These are phyloP conservation scores for Fistularia tabacaria DNA, from an alignment of 2,797 vertebrate species.

Conservation along the genomic window DNA sequence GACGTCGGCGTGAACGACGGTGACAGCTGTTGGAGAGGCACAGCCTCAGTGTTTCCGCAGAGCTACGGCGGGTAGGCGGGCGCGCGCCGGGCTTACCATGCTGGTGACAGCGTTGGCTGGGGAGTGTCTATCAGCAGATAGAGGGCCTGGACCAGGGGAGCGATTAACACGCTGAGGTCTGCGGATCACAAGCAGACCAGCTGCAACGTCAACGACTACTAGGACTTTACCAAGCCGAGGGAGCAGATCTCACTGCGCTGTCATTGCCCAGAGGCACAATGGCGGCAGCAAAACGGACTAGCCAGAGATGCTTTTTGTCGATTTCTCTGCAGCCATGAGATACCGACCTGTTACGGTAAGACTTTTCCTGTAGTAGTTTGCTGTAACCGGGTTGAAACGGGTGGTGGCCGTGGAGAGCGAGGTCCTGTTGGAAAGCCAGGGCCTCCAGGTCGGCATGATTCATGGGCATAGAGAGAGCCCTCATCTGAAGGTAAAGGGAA, in stretches of 20 bases:
- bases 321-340: background rate
- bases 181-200: constrained; percentile 21
- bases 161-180: constrained; percentile 82
- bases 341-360: constrained; percentile 84
- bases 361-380: constrained; percentile 83
- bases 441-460: constrained; percentile 87
- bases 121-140: constrained; percentile 82
- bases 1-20: constrained; percentile 98
- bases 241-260: background rate
- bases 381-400: constrained; percentile 85
- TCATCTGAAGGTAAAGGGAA: constrained; percentile 74
- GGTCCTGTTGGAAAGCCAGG: constrained; percentile 85
- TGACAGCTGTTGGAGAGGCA: constrained; percentile 76
- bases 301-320: too few species aligned
- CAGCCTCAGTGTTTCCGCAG: too few species aligned
- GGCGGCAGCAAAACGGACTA: too few species aligned
- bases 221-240: background rate
- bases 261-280: too few species aligned
- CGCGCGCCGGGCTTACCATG: constrained; percentile 80
- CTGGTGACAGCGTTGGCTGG: constrained; percentile 88
- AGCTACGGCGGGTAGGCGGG: too few species aligned
- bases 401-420: constrained; percentile 82
- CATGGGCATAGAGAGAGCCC: constrained; percentile 78
- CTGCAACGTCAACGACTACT: background rate
- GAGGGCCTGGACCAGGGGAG: constrained; percentile 84